Conservation (phyloP, 2,797 vertebrate genomes). For the Rhinatrema bivittatum region DNA sequence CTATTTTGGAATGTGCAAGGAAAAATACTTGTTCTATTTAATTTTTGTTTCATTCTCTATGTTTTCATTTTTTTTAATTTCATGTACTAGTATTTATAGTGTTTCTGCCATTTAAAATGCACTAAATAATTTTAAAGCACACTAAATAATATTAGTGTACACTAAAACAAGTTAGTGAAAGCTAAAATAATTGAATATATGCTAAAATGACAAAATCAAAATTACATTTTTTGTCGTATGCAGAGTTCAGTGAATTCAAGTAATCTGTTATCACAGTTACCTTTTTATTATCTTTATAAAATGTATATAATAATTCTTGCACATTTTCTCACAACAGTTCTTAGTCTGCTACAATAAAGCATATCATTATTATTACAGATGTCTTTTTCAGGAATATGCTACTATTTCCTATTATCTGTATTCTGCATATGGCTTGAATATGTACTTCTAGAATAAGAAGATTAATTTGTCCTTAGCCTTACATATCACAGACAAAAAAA, state of each 20-base stretch:
- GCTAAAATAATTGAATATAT: no score
- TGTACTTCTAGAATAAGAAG: conserved; percentile 19
- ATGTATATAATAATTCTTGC: conserved; percentile 24
- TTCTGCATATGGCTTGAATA: conserved; percentile 15
- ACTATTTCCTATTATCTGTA: conserved; percentile 21
- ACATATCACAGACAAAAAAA: conserved; percentile 15
- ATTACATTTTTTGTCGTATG: no score
- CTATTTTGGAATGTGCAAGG: no score
- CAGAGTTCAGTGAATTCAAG: conserved; percentile 16
- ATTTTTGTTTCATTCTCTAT: no score
- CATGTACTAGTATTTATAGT: no score
- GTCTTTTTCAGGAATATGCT: conserved; percentile 10
- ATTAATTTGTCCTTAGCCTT: conserved; percentile 33
- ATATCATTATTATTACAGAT: not conserved
- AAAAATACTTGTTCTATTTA: no score
- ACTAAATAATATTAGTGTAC: no score
- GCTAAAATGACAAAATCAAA: no score
- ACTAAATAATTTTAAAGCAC: no score
- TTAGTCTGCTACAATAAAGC: conserved; percentile 30
- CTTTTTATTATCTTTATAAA: conserved; percentile 31
- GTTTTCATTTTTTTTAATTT: no score
- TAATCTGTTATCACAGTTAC: conserved; percentile 23
- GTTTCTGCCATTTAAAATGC: no score
- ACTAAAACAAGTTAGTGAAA: no score
- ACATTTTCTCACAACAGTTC: conserved; percentile 28